A percentile compares a stretch with the other conserved stretches of the same genome.
phyloP scores from a whole-genome alignment of 2,888 invertebrate genomes.

The Ophion costatus region DNA sequence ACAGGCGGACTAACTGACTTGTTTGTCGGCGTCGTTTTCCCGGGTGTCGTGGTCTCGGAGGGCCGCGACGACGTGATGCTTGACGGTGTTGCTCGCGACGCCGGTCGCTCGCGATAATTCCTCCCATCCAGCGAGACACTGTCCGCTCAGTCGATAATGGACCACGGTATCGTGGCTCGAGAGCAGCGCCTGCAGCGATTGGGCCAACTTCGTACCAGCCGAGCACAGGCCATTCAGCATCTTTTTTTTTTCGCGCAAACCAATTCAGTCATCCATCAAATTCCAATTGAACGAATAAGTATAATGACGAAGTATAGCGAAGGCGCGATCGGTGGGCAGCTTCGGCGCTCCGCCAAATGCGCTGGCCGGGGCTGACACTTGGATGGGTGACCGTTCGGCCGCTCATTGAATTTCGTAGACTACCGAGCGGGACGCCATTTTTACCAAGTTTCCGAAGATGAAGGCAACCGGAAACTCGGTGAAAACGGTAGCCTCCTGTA shows the following conservation, averaged over 20 bases:
- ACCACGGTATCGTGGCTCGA: slow-evolving; percentile 82
- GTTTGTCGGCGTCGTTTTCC: slow-evolving; percentile 78
- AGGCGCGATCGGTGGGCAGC: no score
- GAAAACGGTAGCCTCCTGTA: no score
- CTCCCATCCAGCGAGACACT: slow-evolving; percentile 87
- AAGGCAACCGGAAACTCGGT: no score
- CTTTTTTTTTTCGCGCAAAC: slow-evolving; percentile 76
- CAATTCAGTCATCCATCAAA: neutral
- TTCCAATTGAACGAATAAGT: no score
- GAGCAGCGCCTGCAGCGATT: slow-evolving; percentile 85
- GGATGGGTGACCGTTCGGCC: no score
- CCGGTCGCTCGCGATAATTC: slow-evolving; percentile 87
- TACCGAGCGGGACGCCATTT: no score
- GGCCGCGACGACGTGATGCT: slow-evolving; percentile 87
- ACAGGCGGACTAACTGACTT: slow-evolving; percentile 72
- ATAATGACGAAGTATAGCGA: no score
- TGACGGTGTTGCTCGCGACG: slow-evolving; percentile 87
- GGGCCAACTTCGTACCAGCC: slow-evolving; percentile 87
- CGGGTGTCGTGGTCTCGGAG: slow-evolving; percentile 82
- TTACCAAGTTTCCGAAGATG: no score
- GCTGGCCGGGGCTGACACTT: no score
- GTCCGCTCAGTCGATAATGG: slow-evolving; percentile 84
- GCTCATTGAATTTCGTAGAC: no score
- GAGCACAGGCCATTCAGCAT: slow-evolving; percentile 87
- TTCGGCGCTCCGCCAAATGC: no score